Evolutionary conservation across 2,888 invertebrate species (phyloP), one percentile per base, ranked within the genome.

Genomic region (Tetragnatha montana): DNA sequence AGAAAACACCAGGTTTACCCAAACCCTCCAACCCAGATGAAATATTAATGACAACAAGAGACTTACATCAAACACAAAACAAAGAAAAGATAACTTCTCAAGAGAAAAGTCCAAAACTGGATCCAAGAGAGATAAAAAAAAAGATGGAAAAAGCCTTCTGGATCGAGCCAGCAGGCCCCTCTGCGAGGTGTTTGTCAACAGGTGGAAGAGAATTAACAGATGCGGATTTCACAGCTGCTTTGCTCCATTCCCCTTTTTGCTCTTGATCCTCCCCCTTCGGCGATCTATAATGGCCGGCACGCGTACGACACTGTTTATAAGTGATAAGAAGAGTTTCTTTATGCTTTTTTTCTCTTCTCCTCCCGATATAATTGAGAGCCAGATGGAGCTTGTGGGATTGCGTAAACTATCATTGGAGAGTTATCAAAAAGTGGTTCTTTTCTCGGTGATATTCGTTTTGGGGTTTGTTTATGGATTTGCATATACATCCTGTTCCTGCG

Each of bases 161-260:
- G 35, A 50, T 14, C 47, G 68, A 19, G 12, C n/a, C 83, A 88
- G 88, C 83, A 79, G 88, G 88, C 88, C 50, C 68, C 71, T 68
- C 88, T 88, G 88, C 80, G 83, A 88, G 88, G 88, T 88, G 88
- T 88, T 88, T 88, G 83, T 88, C 88, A 88, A 88, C 88, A 88
- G 88, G 88, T 88, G 88, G 83, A 35, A 35, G 35, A 88, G 88
- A 21, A 49, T 84, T 80, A 88, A 88, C 88, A 88, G 88, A 83
- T 88, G 88, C 83, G 79, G 73, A 83, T 76, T 80, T 74, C 71
- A 74, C 88, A 88, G 88, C 88, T 88, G 88, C 88, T 85, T 70
- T 71, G 21, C 60, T 60, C 74, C 4, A 8, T 21, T 35, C 51
- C 85, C 22, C 82, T 49, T 35, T 50, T 75, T 21, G 19, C 47